These are phyloP conservation scores for Aricia artaxerxes DNA, from an alignment of 2,888 invertebrate species.

Conservation along the genomic window DNA sequence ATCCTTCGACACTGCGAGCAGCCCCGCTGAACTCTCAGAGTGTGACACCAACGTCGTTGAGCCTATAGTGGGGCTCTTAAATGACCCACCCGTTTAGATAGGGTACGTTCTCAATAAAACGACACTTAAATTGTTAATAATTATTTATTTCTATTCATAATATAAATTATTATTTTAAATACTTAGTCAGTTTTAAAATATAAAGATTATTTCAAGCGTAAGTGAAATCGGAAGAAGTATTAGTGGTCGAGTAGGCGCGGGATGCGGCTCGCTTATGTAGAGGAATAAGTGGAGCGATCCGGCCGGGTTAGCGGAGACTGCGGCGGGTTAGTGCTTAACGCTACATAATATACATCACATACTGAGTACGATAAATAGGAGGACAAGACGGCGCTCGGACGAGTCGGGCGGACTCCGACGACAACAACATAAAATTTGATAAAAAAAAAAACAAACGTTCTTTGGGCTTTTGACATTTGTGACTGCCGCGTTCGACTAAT, in stretches of 20 bases:
- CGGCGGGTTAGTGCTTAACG: conserved; percentile 66
- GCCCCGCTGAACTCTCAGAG: conserved; percentile 54
- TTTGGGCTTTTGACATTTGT: conserved; percentile 69
- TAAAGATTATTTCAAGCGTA: conserved; percentile 65
- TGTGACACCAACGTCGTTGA: conserved; percentile 64
- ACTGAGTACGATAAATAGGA: conserved; percentile 75
- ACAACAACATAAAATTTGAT: conserved; percentile 52
- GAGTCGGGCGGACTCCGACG: conserved; percentile 65
- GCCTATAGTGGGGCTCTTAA: background rate
- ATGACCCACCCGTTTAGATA: conserved; percentile 45
- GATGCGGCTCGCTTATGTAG: conserved; percentile 71
- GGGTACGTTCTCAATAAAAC: conserved; percentile 44
- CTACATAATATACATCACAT: conserved; percentile 71
- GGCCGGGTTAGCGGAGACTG: conserved; percentile 45
- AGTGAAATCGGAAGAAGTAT: conserved; percentile 56
- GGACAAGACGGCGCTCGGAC: conserved; percentile 70
- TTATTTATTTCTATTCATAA: conserved; percentile 58
- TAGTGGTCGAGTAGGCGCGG: conserved; percentile 49
- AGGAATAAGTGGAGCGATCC: conserved; percentile 72
- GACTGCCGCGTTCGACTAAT: conserved; percentile 65
- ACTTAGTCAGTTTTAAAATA: conserved; percentile 54
- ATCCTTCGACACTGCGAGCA: conserved; percentile 46
- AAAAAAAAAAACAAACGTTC: conserved; percentile 59
- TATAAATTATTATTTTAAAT: conserved; percentile 63
- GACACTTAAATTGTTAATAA: conserved; percentile 61